Base-by-base conservation (phyloP, 2,888 invertebrate genomes). In the Chaetoderma sp. region DNA sequence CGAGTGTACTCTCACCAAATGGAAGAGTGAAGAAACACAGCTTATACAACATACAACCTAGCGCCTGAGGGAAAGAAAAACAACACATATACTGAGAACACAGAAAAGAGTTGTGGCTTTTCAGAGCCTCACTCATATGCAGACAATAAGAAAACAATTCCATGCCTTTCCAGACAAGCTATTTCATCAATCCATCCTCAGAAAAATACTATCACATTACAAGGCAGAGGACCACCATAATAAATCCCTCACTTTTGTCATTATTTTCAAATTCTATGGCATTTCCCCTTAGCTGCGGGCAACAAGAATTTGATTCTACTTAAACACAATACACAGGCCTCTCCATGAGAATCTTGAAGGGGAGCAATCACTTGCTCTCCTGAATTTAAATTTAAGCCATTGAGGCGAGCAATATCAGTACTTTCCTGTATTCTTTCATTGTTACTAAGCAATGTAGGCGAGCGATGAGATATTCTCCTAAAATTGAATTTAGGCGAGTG, bases 1-100 rank as follows among this genome's bases (percentile, higher is more conserved):
- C 95, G 75, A 96, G 88, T n/a, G 93, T 92, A 82, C 94, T 94
- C 86, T 96, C 96, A 32, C 94, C 95, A 87, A 96, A 96, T 57
- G 95, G 96, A 81, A 95, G 89, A 39, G 92, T 90, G 86, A 95
- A 95, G 88, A 93, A 96, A 87, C 94, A 95, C 76, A 96, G 89
- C 86, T 94, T 94, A 86, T 94, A 95, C 55, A 95, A 88, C 79
- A 95, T 88, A 88, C 95, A 95, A 58, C 95, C 95, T 63, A 96
- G 87, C 27, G 95, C 95, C 92, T 92, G 85, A 49, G 78, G 79
- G n/a, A 88, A 87, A 65, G 76, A 59, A 59, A 63, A 70, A 45
- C 30, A 39, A 47, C 36, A 60, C 5, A 54, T 21, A n/a, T 5
- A 18, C 3, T 55, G 27, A 6, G 4, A 16, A 4, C 27, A 56